Evolutionary conservation across 2,888 invertebrate genomes (phyloP).

Genomic region (Xylota segnis): DNA sequence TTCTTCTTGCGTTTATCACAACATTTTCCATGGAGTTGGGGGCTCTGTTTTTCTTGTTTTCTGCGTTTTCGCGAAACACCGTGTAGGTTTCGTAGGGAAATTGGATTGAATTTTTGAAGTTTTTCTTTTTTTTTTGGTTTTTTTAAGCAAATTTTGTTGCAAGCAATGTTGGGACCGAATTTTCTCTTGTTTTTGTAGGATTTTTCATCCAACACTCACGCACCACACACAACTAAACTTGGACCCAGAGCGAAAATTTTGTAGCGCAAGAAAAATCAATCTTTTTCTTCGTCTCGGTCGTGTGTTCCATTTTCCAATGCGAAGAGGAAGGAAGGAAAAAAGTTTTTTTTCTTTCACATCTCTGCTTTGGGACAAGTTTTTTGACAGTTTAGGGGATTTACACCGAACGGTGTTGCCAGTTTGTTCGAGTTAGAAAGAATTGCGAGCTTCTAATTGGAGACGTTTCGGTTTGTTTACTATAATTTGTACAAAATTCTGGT

Average conservation of each 20-base stretch:
- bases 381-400: slow-evolving; percentile 46
- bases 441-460: too few relatives aligned
- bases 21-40: slow-evolving; percentile 41
- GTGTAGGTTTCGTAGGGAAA: not conserved
- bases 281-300: slow-evolving; percentile 66
- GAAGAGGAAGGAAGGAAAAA: not conserved
- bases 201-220: slow-evolving; percentile 67
- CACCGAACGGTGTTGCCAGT: slow-evolving; percentile 29
- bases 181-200: slow-evolving; percentile 27
- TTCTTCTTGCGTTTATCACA: slow-evolving; percentile 49
- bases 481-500: too few relatives aligned
- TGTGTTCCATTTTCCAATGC: slow-evolving; percentile 67
- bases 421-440: too few relatives aligned
- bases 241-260: slow-evolving; percentile 66
- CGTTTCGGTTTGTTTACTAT: too few relatives aligned
- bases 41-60: too few relatives aligned
- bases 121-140: too few relatives aligned
- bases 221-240: slow-evolving; percentile 66
- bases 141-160: not conserved
- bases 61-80: slow-evolving; percentile 31
- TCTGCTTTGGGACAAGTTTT: slow-evolving; percentile 67
- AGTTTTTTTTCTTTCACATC: slow-evolving; percentile 42
- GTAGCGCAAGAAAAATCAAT: slow-evolving; percentile 75
- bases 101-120: slow-evolving; percentile 16
- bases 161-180: not conserved